Percentiles rank a stretch among this genome's conserved stretches.
These are phyloP conservation scores for Therioaphis trifolii DNA, from an alignment of 2,888 invertebrate species.

Conservation along the genomic window DNA sequence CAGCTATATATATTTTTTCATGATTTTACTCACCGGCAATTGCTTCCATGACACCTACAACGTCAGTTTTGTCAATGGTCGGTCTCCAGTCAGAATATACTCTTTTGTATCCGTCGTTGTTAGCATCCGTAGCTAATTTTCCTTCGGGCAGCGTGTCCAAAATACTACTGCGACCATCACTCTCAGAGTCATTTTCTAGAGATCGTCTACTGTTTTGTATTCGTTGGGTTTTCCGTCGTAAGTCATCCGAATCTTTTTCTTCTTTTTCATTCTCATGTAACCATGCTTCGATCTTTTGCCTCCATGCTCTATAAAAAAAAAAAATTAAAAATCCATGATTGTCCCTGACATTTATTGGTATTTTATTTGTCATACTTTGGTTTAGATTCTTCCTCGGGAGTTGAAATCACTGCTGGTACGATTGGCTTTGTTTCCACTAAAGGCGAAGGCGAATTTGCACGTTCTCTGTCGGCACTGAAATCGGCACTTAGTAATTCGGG, in stretches of 20 bases:
- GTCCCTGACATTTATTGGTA: not conserved
- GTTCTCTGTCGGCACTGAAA: slow-evolving; percentile 79
- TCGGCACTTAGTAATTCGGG: slow-evolving; percentile 82
- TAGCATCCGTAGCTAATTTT: slow-evolving; percentile 71
- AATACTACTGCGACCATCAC: slow-evolving; percentile 77
- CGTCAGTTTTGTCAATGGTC: slow-evolving; percentile 83
- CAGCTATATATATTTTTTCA: no score
- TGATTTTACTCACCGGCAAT: slow-evolving; percentile 78
- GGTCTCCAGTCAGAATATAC: slow-evolving; percentile 85
- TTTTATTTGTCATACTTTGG: slow-evolving; percentile 70
- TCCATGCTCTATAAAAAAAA: slow-evolving; percentile 77
- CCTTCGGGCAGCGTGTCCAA: slow-evolving; percentile 83
- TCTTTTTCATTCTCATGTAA: slow-evolving; percentile 86
- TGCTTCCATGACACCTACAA: slow-evolving; percentile 85
- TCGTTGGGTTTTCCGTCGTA: slow-evolving; percentile 76
- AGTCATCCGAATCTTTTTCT: slow-evolving; percentile 78
- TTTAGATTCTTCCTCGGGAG: slow-evolving; percentile 71
- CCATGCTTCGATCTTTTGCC: slow-evolving; percentile 93
- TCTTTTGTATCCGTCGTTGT: slow-evolving; percentile 71
- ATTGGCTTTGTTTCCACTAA: slow-evolving; percentile 73
- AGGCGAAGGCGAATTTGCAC: slow-evolving; percentile 78
- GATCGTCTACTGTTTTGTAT: slow-evolving; percentile 80
- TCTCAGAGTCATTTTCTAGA: slow-evolving; percentile 89
- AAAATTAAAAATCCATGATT: not conserved
- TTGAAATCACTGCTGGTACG: slow-evolving; percentile 66